These are phyloP conservation scores for Anodontia alba DNA, from an alignment of 2,888 invertebrate species.

Conservation along the genomic window DNA sequence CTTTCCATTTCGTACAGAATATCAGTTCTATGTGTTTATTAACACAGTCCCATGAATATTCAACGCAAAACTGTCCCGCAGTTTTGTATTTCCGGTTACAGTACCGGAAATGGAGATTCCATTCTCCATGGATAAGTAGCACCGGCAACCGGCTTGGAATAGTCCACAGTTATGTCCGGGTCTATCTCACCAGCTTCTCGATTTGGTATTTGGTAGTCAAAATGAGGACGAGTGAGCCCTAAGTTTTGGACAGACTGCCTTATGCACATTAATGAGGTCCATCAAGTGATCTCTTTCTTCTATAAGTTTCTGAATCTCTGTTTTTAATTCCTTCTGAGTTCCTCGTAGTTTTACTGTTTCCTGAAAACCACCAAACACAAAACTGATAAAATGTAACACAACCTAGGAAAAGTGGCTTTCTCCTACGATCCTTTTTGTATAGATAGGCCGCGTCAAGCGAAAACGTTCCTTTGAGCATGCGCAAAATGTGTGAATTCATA, in stretches of 20 bases:
- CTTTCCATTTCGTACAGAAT: no score
- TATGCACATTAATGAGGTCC: conserved; percentile 71
- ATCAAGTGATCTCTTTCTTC: conserved; percentile 71
- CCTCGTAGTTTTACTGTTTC: conserved; percentile 64
- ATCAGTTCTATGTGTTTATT: no score
- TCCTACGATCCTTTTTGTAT: no score
- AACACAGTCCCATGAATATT: no score
- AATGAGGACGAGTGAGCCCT: conserved; percentile 30
- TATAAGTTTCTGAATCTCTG: conserved; percentile 66
- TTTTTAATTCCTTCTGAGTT: conserved; percentile 59
- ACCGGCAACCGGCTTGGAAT: conserved; percentile 2
- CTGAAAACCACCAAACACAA: conserved; percentile 43
- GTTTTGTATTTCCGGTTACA: not conserved
- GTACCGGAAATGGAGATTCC: not conserved
- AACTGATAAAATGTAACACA: no score
- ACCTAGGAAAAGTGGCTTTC: no score
- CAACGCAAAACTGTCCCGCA: not conserved
- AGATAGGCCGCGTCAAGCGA: no score
- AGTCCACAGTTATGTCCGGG: conserved; percentile 34
- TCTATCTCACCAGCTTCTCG: conserved; percentile 19
- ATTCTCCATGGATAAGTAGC: not conserved
- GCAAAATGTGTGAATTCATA: no score
- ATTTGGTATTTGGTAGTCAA: not conserved
- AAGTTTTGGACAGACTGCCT: conserved; percentile 70
- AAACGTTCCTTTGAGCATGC: no score